Evolutionary conservation across 2,113 vertebrate species (phyloP).

Genomic region (Pachycephala philippinensis): DNA sequence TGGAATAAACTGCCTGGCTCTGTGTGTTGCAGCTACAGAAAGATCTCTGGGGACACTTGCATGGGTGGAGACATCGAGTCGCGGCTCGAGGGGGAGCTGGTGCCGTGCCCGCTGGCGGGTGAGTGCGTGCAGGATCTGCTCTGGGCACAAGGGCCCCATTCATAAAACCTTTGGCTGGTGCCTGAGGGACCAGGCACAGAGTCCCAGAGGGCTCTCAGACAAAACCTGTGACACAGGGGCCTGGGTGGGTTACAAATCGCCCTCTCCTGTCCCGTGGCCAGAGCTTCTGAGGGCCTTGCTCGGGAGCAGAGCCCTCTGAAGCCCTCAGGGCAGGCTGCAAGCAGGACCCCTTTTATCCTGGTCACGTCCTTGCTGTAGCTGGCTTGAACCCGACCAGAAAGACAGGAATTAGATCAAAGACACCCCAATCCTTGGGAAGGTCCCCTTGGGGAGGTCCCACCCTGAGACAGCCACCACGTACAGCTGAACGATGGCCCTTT

Average conservation of each 20-base stretch:
- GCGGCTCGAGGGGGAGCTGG: slow-evolving; percentile 87
- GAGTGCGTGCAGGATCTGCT: background rate
- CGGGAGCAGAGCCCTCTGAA: background rate
- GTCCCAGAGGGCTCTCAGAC: background rate
- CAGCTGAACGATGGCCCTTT: fast-evolving
- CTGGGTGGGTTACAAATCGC: background rate
- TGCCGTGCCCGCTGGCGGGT: slow-evolving; percentile 94
- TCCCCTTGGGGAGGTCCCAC: background rate
- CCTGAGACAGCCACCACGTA: fast-evolving
- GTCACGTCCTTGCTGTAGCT: fast-evolving
- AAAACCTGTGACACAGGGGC: background rate
- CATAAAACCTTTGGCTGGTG: background rate
- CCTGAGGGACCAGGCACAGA: background rate
- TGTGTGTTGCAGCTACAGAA: slow-evolving; percentile 84
- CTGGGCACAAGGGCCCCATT: background rate
- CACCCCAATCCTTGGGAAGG: background rate
- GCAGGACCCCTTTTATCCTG: background rate
- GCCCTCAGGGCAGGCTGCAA: background rate
- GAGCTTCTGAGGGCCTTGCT: background rate
- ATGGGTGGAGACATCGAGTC: slow-evolving; percentile 90
- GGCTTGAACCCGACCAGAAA: background rate
- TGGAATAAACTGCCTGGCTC: background rate
- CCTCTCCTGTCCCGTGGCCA: background rate
- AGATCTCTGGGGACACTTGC: slow-evolving; percentile 94
- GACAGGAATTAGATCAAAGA: background rate